These are phyloP conservation scores for Pseudopleuronectes americanus DNA, from an alignment of 2,797 vertebrate species.

Conservation along the genomic window DNA sequence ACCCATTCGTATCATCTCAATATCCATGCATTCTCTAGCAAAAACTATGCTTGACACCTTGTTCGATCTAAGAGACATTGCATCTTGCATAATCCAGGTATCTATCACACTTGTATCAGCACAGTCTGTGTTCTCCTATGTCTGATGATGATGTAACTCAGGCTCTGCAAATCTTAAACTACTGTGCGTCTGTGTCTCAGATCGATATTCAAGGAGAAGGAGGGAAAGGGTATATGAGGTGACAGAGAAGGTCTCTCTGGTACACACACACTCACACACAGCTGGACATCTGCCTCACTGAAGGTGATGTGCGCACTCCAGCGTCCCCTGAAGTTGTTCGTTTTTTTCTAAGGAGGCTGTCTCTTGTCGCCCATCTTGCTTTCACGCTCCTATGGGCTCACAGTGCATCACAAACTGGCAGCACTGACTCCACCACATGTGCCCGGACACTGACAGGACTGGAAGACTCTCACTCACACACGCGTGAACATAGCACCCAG, in stretches of 20 bases:
- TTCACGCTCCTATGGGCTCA: constrained; percentile 17
- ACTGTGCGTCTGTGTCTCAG: constrained; percentile 57
- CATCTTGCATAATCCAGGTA: constrained; percentile 2
- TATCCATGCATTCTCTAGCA: background rate
- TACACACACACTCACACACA: constrained; percentile 40
- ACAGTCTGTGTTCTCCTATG: background rate
- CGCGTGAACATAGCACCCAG: constrained; percentile 3
- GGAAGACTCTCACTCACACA: constrained; percentile 3
- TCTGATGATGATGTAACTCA: constrained; percentile 53
- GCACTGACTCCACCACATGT: constrained; percentile 7
- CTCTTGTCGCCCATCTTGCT: constrained; percentile 24
- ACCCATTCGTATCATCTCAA: constrained; percentile 25
- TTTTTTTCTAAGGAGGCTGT: constrained; percentile 17
- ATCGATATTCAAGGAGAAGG: constrained; percentile 70
- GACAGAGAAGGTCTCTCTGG: constrained; percentile 69
- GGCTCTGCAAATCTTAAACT: constrained; percentile 31
- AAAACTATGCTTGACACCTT: constrained; percentile 2
- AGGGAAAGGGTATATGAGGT: constrained; percentile 48
- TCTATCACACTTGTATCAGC: background rate
- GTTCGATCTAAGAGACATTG: background rate
- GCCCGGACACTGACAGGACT: constrained; percentile 25
- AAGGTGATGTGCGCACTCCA: constrained; percentile 20
- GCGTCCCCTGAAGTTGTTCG: constrained; percentile 34
- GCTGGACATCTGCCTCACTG: constrained; percentile 47
- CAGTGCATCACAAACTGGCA: constrained; percentile 35